Evolutionary conservation across 2,888 invertebrate species (phyloP), one percentile per base, ranked within the genome.

Genomic region (Acrobasis consociella): DNA sequence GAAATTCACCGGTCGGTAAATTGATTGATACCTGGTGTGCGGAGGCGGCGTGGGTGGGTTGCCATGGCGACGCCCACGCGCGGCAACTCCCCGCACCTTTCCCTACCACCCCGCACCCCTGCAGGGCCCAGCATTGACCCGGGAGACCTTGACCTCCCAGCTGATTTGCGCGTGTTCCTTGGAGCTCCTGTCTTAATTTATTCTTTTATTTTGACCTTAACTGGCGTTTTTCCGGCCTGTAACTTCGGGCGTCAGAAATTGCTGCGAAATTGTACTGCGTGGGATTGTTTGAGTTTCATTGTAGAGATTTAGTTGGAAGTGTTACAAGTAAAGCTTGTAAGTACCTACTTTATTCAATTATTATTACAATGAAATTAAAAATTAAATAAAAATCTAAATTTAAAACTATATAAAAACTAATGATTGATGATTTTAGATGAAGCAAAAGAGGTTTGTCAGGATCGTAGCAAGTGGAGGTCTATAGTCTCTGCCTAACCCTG

Each of bases 111-210:
- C 65, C 63, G 52, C 49, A 56, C 66, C 67, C 60, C 63, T 52
- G 64, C 64, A 64, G 63, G 65, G 62, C 64, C 72, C 85, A 83
- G 74, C 89, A 85, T 84, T 88, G 90, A 90, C 89, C 90, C 87
- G 85, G 87, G 68, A 81, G 73, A 85, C 91, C 91, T 91, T 91
- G 91, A 91, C 90, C 83, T 78, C 80, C 67, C 87, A 89, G 88
- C 87, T 86, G 90, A 88, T 84, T 77, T 13, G 73, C 82, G 82
- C 85, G 81, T 81, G 81, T 73, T 73, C 69, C 59, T 37, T 39
- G 59, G 16, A 38, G 50, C 59, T 31, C 31, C 58, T 39, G 15
- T 55, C 49, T 58, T 37, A 58, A 58, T 49, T 58, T 49, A 58
- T 58, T 56, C 42, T 22, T 56, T 56, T 56, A 42, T 56, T 56